phyloP scores from a whole-genome alignment of 2,888 invertebrate species.

The Scaptodrosophila latifasciaeformis region DNA sequence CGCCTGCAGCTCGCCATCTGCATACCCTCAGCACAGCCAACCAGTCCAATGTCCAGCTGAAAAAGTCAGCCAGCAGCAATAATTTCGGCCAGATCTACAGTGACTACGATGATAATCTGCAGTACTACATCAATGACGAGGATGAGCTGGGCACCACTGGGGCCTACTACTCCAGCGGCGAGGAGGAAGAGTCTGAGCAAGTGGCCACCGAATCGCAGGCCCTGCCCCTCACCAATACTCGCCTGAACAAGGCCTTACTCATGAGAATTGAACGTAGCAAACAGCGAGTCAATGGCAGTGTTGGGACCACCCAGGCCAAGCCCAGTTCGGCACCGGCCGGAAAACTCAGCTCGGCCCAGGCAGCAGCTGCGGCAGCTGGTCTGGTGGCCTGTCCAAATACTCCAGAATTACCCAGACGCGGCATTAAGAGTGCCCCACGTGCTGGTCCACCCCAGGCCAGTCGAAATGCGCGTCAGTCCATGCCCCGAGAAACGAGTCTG shows the following conservation, averaged over 20 bases:
- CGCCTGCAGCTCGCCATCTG: conserved; percentile 69
- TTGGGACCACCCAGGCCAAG: conserved; percentile 39
- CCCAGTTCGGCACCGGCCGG: conserved; percentile 73
- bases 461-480: conserved; percentile 67
- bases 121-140: conserved; percentile 75
- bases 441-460: conserved; percentile 26
- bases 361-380: conserved; percentile 51
- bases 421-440: conserved; percentile 65
- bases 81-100: conserved; percentile 73
- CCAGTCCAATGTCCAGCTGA: conserved; percentile 49
- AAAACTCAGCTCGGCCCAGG: conserved; percentile 31
- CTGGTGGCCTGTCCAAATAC: conserved; percentile 77
- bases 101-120: conserved; percentile 73
- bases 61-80: conserved; percentile 75
- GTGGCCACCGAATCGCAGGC: conserved; percentile 45
- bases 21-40: conserved; percentile 30
- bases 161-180: conserved; percentile 71
- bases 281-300: conserved; percentile 63
- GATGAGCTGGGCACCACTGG: conserved; percentile 71
- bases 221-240: conserved; percentile 76
- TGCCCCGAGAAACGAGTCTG: conserved; percentile 74
- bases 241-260: conserved; percentile 84
- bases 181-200: conserved; percentile 58
- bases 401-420: conserved; percentile 77
- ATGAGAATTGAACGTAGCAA: conserved; percentile 77